A percentile compares a stretch with the other conserved stretches of the same genome.
phyloP scores from a whole-genome alignment of 64 coral and sea anemone species.

The Porites australiensis region DNA sequence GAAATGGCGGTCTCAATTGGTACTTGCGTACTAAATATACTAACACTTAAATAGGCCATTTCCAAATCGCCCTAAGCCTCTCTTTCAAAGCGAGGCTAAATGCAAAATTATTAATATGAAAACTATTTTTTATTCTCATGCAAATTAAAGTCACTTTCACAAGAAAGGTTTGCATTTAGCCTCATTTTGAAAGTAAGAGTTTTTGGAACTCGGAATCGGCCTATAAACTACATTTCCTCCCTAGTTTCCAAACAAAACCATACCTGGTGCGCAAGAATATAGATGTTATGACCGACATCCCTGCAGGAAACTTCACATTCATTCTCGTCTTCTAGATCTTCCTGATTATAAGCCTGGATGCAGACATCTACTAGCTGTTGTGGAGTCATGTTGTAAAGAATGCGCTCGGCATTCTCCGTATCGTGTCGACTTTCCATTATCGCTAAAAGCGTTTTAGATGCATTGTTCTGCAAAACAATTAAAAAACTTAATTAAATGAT shows the following conservation, averaged over 20 bases:
- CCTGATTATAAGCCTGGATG: slow-evolving; percentile 92
- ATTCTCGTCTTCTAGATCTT: slow-evolving; percentile 84
- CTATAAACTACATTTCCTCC: too few species aligned
- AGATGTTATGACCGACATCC: slow-evolving; percentile 97
- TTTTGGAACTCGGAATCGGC: too few species aligned
- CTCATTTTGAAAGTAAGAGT: too few species aligned
- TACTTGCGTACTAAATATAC: too few species aligned
- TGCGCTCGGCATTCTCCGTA: slow-evolving; percentile 97
- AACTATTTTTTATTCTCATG: too few species aligned
- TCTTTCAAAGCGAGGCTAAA: too few species aligned
- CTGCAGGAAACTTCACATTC: slow-evolving; percentile 84
- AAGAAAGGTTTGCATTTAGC: too few species aligned
- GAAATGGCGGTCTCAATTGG: too few species aligned
- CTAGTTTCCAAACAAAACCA: neutral
- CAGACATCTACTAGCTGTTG: slow-evolving; percentile 97
- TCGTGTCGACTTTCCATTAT: slow-evolving; percentile 98
- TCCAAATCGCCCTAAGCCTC: too few species aligned
- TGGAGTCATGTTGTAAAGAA: slow-evolving; percentile 97
- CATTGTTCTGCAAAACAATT: slow-evolving; percentile 81
- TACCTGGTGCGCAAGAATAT: slow-evolving; percentile 94
- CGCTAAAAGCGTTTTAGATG: slow-evolving; percentile 92
- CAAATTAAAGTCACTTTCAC: too few species aligned
- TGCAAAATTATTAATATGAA: too few species aligned
- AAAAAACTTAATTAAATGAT: neutral
- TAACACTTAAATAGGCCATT: too few species aligned